These are phyloP conservation scores for Drosophila orosa DNA, from an alignment of 1,140 invertebrate genomes.

Conservation along the genomic window DNA sequence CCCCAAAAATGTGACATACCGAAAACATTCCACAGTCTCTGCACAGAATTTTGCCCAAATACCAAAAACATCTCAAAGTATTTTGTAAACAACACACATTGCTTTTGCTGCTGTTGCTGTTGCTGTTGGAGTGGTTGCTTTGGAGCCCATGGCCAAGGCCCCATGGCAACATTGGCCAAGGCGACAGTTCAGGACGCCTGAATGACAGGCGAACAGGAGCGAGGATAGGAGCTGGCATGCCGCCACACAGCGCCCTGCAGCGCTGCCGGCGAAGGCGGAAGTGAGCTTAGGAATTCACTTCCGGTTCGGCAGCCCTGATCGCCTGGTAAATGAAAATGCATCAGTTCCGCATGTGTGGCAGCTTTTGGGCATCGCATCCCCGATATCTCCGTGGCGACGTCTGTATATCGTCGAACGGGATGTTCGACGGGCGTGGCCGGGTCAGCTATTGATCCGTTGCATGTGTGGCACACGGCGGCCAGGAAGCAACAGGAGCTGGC, in stretches of 20 bases:
- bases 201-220: constrained; percentile 54
- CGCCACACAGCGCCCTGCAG: background rate
- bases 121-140: background rate
- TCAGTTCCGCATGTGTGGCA: constrained; percentile 83
- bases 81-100: constrained; percentile 10
- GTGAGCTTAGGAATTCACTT: constrained; percentile 73
- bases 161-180: constrained; percentile 77
- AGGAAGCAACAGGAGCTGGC: constrained; percentile 34
- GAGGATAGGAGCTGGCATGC: constrained; percentile 1
- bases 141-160: constrained; percentile 55
- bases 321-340: constrained; percentile 82
- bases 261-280: constrained; percentile 46
- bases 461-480: constrained; percentile 59
- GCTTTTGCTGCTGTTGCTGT: constrained; percentile 1
- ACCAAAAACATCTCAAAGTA: constrained; percentile 17
- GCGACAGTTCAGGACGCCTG: constrained; percentile 70
- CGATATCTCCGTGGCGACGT: constrained; percentile 46
- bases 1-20: constrained; percentile 30
- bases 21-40: constrained; percentile 1
- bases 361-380: constrained; percentile 23
- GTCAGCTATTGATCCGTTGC: constrained; percentile 79
- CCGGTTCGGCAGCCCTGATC: constrained; percentile 62
- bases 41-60: background rate
- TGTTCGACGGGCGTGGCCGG: constrained; percentile 64
- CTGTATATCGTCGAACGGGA: constrained; percentile 11